A percentile compares a stretch with the other conserved stretches of the same genome.
phyloP scores from a whole-genome alignment of 2,888 invertebrate species.

The Cheilosia vulpina region DNA sequence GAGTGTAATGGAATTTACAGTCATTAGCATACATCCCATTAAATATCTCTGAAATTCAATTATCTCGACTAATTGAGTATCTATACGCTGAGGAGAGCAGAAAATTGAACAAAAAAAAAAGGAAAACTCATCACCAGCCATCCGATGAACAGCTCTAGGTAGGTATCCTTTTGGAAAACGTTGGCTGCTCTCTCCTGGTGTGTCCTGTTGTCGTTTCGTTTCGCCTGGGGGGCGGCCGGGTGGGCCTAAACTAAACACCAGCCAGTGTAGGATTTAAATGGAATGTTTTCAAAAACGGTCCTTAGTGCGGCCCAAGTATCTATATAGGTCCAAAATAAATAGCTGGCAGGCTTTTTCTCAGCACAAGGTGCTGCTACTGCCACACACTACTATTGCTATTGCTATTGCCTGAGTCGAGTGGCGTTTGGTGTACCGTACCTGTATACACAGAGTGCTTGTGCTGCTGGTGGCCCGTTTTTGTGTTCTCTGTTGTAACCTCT shows the following conservation, averaged over 20 bases:
- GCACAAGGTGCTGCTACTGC: slow-evolving; percentile 67
- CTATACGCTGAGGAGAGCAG: slow-evolving; percentile 58
- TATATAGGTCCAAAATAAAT: slow-evolving; percentile 73
- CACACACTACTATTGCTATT: slow-evolving; percentile 39
- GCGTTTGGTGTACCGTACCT: slow-evolving; percentile 65
- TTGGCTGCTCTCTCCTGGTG: slow-evolving; percentile 25
- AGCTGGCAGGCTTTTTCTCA: slow-evolving; percentile 69
- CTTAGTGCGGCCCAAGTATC: slow-evolving; percentile 28
- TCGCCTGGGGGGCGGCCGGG: neutral
- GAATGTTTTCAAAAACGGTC: slow-evolving; percentile 64
- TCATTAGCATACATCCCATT: slow-evolving; percentile 75
- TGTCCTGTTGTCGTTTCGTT: slow-evolving; percentile 21
- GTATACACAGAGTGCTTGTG: slow-evolving; percentile 44
- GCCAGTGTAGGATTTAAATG: slow-evolving; percentile 65
- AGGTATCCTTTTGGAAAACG: slow-evolving; percentile 54
- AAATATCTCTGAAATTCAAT: slow-evolving; percentile 74
- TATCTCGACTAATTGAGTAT: slow-evolving; percentile 75
- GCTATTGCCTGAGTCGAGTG: slow-evolving; percentile 24
- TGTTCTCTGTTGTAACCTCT: slow-evolving; percentile 66
- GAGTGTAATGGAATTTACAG: slow-evolving; percentile 69
- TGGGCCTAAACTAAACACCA: slow-evolving; percentile 21
- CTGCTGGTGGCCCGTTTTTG: slow-evolving; percentile 51
- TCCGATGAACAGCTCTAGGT: slow-evolving; percentile 59
- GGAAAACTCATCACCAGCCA: slow-evolving; percentile 35
- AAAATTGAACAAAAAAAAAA: neutral